Evolutionary conservation across 2,113 vertebrate genomes (phyloP), one percentile per base, ranked within the genome.

Genomic region (Neolamprologus toae): DNA sequence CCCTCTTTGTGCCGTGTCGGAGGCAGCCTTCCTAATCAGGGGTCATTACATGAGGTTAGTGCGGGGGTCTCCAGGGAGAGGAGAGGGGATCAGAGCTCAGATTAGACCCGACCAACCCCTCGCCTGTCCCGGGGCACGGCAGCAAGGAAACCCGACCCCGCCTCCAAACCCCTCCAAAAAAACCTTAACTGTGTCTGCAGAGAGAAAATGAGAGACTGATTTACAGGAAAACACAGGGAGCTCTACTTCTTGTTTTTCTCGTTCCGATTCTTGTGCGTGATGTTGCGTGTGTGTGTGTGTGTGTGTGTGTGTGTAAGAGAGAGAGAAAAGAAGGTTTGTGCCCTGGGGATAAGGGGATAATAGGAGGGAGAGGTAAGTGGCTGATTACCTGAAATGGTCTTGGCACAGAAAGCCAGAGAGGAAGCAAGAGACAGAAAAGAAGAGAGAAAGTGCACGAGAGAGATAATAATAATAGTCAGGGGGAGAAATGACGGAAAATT

Each of bases 1-100:
- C 89, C 73, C 83, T 94, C 96, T 96, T 97, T 97, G 96, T 96
- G 92, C 90, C 55, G 81, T 91, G 87, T 94, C 88, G 85, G 87
- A 90, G 92, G 93, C 94, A 88, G 93, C 91, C 94, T 93, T 94
- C 95, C 96, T 96, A 97, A 97, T 97, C 96, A 97, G 93, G 92
- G 93, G 93, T 96, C 96, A 96, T 97, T 97, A 96, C 94, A 93
- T 88, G 95, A 95, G 94, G 95, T 95, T 95, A 95, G 95, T 92
- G 93, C 90, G 19, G 92, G 92, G 95, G 94, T 95, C 96, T 94
- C 95, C 89, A 21, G 93, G 95, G 95, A 92, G 86, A 90, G 88
- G 90, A 91, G 91, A 93, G 83, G 94, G 96, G 96, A 97, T 97
- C 96, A 96, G 91, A 94, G 94, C 94, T 94, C 91, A 93, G 96